Evolutionary conservation across 1,140 invertebrate genomes (phyloP).

Genomic region (Drosophila sturtevanti): DNA sequence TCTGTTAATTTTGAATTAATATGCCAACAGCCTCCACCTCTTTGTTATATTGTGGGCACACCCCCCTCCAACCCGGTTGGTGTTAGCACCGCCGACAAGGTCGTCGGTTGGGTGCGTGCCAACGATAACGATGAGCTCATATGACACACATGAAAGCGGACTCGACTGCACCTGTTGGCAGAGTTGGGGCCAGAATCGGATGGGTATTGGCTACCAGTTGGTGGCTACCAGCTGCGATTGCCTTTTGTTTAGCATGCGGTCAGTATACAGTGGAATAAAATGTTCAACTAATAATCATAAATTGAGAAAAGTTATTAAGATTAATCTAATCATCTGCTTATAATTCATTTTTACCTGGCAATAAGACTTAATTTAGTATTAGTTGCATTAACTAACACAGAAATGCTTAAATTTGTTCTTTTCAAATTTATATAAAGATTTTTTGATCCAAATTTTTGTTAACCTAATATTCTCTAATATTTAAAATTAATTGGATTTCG

Average conservation of each 20-base stretch:
- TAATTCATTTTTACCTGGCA: too few relatives aligned
- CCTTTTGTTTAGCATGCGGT: slow-evolving; percentile 60
- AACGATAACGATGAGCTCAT: slow-evolving; percentile 60
- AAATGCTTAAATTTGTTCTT: too few relatives aligned
- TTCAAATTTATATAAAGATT: too few relatives aligned
- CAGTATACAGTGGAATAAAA: slow-evolving; percentile 28
- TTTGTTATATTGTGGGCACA: slow-evolving; percentile 13
- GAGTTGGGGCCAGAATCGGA: background rate
- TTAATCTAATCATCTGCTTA: too few relatives aligned
- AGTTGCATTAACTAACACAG: too few relatives aligned
- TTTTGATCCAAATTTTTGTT: too few relatives aligned
- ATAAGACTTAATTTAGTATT: too few relatives aligned
- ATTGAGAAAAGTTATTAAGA: slow-evolving; percentile 10
- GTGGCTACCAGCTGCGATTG: slow-evolving; percentile 50
- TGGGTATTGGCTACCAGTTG: slow-evolving; percentile 32
- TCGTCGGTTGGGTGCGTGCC: slow-evolving; percentile 65
- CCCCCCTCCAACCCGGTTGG: slow-evolving; percentile 26
- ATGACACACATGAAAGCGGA: slow-evolving; percentile 37
- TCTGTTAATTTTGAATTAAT: slow-evolving; percentile 74
- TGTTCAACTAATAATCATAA: background rate
- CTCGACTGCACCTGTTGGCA: slow-evolving; percentile 50
- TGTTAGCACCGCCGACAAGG: slow-evolving; percentile 45
- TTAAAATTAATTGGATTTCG: too few relatives aligned
- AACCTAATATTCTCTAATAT: too few relatives aligned
- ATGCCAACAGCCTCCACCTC: slow-evolving; percentile 34